Evolutionary conservation across 2,797 vertebrate species (phyloP).

Genomic region (Phalanger gymnotis): DNA sequence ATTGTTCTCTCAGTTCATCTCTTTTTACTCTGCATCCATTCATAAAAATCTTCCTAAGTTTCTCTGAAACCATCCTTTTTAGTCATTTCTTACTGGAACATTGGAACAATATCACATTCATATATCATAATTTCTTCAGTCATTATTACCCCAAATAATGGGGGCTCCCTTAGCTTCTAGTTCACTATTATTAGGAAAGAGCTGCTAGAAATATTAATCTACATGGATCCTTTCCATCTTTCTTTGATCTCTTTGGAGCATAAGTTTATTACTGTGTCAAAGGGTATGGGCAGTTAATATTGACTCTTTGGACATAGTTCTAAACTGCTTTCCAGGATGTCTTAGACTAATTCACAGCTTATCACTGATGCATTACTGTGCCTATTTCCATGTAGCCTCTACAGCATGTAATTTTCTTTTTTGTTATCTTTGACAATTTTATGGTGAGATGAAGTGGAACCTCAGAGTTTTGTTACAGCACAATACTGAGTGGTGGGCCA

Average conservation of each 20-base stretch:
- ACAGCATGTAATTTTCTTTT: constrained; percentile 5
- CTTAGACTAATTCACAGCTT: not conserved
- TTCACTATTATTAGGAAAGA: constrained; percentile 32
- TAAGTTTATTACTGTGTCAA: not conserved
- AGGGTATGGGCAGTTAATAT: not conserved
- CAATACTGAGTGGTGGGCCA: not conserved
- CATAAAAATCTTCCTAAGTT: not conserved
- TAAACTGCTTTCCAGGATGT: not conserved
- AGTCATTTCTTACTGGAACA: not conserved
- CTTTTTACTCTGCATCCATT: not conserved
- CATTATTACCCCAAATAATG: not conserved
- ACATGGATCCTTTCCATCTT: not conserved
- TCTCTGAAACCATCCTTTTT: not conserved
- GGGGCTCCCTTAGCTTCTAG: not conserved
- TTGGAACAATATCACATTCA: too few species aligned
- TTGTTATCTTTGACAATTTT: not conserved
- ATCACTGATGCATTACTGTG: not conserved
- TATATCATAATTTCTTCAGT: not conserved
- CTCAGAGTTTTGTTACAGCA: not conserved
- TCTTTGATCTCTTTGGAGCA: constrained; percentile 23
- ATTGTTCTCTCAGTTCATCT: not conserved
- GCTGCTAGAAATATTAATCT: not conserved
- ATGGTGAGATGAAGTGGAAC: not conserved
- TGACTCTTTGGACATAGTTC: not conserved
- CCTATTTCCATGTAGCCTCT: constrained; percentile 29